Conservation (phyloP, 2,888 invertebrate species). For the Bombylius major region DNA sequence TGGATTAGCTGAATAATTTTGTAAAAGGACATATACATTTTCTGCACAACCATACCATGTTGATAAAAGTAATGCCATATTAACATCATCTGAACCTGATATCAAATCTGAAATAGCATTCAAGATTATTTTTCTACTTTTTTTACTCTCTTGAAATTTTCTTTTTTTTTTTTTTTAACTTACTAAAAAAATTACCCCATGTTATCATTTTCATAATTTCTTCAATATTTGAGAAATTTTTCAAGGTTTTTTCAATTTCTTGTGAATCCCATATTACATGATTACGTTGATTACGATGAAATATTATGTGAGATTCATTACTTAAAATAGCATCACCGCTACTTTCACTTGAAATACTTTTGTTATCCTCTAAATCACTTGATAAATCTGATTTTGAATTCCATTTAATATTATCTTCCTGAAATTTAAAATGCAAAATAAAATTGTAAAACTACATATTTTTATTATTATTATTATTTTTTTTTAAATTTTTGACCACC, state of each 20-base stretch:
- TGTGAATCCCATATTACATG: slow-evolving; percentile 30
- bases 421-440: background rate
- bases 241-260: slow-evolving; percentile 30
- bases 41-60: slow-evolving; percentile 28
- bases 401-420: slow-evolving; percentile 36
- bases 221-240: slow-evolving; percentile 21
- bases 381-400: slow-evolving; percentile 22
- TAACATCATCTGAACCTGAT: slow-evolving; percentile 27
- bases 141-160: background rate
- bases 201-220: slow-evolving; percentile 26
- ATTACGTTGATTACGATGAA: slow-evolving; percentile 26
- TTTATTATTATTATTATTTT: no score
- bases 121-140: background rate
- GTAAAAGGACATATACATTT: slow-evolving; percentile 24
- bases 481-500: no score
- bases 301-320: slow-evolving; percentile 30
- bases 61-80: slow-evolving; percentile 29
- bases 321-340: slow-evolving; percentile 31
- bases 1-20: slow-evolving; percentile 40
- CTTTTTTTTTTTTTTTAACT: background rate
- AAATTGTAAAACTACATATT: no score
- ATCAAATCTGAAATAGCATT: slow-evolving; percentile 18
- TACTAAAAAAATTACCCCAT: slow-evolving; percentile 26
- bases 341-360: slow-evolving; percentile 33
- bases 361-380: slow-evolving; percentile 27